These are phyloP conservation scores for Kryptopterus vitreolus DNA, from an alignment of 2,797 vertebrate species.

Conservation along the genomic window DNA sequence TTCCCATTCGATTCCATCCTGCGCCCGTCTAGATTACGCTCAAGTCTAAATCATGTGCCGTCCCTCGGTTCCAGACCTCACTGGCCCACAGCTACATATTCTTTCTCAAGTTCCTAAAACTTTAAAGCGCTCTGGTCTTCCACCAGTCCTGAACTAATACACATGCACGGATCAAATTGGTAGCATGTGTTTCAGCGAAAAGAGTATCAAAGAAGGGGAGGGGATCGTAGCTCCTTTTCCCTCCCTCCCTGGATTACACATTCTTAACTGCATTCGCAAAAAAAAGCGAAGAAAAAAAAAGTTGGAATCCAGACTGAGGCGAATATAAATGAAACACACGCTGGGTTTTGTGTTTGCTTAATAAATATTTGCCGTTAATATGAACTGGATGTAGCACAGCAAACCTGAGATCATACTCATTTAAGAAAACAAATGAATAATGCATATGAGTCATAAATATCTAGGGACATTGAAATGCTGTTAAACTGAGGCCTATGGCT, in stretches of 20 bases:
- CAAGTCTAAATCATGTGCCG: conserved; percentile 23
- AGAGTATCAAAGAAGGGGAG: conserved; percentile 48
- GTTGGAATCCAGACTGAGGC: conserved; percentile 9
- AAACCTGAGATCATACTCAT: neutral
- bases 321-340: conserved; percentile 19
- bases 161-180: conserved; percentile 53
- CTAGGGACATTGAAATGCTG: neutral
- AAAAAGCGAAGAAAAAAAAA: conserved; percentile 33
- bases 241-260: conserved; percentile 33
- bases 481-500: neutral
- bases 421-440: neutral
- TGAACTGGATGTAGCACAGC: neutral
- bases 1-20: conserved; percentile 25
- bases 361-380: neutral
- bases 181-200: conserved; percentile 57
- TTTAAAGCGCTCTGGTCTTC: conserved; percentile 8
- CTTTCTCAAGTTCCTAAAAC: conserved; percentile 22
- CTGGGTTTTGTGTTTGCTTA: neutral
- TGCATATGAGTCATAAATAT: neutral
- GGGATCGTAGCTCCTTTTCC: conserved; percentile 24
- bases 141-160: conserved; percentile 24
- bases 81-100: neutral
- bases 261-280: conserved; percentile 49
- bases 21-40: conserved; percentile 12
- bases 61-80: conserved; percentile 28